phyloP scores from a whole-genome alignment of 2,888 invertebrate genomes.

The Hybos culiciformis region DNA sequence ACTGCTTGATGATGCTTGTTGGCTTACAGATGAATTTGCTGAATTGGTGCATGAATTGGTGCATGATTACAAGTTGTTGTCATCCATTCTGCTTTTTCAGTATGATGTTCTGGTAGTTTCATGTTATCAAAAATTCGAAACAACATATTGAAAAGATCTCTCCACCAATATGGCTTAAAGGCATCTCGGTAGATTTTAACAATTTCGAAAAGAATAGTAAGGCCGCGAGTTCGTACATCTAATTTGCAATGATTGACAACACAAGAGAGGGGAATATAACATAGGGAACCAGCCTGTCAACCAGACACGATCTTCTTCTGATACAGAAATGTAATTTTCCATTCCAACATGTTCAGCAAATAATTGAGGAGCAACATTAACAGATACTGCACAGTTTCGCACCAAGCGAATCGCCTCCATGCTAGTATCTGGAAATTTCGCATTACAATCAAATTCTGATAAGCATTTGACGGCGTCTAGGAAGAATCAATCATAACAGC shows the following conservation, averaged over 20 bases:
- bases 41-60: no score
- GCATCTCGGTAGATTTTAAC: constrained; percentile 94
- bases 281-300: constrained; percentile 98
- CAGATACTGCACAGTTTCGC: constrained; percentile 86
- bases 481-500: constrained; percentile 96
- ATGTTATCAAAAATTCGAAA: constrained; percentile 98
- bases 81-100: constrained; percentile 99
- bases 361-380: constrained; percentile 70
- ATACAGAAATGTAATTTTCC: constrained; percentile 68
- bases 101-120: constrained; percentile 91
- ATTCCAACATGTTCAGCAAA: constrained; percentile 79
- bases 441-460: constrained; percentile 98
- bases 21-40: constrained; percentile 33
- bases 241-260: constrained; percentile 89
- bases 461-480: constrained; percentile 98
- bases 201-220: constrained; percentile 96
- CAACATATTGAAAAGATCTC: constrained; percentile 87
- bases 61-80: constrained; percentile 99
- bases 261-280: constrained; percentile 92
- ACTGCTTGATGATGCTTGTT: constrained; percentile 45
- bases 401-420: constrained; percentile 99
- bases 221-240: constrained; percentile 86
- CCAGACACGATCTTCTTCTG: constrained; percentile 92
- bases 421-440: constrained; percentile 92
- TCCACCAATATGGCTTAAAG: constrained; percentile 96